These are phyloP conservation scores for Phylloscopus collybita DNA, from an alignment of 2,797 vertebrate species.

Conservation along the genomic window DNA sequence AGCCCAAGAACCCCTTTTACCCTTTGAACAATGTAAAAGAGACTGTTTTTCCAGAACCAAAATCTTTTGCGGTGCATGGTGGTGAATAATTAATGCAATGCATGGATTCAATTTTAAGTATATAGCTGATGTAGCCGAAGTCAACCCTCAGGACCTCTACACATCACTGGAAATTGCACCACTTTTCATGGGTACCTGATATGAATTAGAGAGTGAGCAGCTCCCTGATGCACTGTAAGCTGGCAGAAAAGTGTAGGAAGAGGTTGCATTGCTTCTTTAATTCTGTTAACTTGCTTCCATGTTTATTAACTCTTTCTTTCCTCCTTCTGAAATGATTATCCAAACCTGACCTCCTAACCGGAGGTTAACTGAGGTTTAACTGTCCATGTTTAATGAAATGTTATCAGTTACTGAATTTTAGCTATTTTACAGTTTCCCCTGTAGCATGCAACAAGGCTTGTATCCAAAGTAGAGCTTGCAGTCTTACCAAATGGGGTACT, in stretches of 20 bases:
- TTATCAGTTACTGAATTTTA: neutral
- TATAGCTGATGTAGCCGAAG: neutral
- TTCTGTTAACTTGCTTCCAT: neutral
- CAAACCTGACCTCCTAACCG: neutral
- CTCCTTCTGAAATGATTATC: neutral
- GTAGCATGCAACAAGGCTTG: neutral
- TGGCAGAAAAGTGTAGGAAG: neutral
- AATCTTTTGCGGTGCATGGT: neutral
- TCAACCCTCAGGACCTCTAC: neutral
- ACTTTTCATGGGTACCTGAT: neutral
- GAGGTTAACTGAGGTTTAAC: neutral
- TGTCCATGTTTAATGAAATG: neutral
- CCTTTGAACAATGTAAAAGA: neutral
- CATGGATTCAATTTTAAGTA: neutral
- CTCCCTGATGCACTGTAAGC: neutral
- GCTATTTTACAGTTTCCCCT: neutral
- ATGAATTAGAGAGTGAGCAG: neutral
- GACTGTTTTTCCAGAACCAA: neutral
- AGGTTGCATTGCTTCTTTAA: neutral
- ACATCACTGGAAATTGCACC: neutral
- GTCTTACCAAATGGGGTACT: neutral
- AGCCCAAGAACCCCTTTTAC: accelerated
- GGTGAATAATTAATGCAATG: neutral
- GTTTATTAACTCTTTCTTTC: neutral
- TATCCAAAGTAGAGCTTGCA: neutral